A percentile compares a stretch with the other conserved stretches of the same genome.
These are phyloP conservation scores for Rhinogobius similis DNA, from an alignment of 2,113 vertebrate genomes.

Conservation along the genomic window DNA sequence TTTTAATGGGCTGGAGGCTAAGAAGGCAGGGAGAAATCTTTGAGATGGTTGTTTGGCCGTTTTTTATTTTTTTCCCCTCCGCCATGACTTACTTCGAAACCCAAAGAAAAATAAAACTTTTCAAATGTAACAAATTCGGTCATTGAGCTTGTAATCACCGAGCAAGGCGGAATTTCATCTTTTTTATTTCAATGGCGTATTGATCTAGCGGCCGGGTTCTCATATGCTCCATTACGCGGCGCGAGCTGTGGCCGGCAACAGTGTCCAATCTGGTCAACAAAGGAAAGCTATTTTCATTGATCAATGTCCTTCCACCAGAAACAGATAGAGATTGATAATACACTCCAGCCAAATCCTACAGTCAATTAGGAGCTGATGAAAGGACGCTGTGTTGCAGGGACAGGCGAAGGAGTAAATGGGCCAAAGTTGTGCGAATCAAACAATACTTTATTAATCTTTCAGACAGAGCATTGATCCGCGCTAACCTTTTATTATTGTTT, in stretches of 20 bases:
- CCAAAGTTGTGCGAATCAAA: slow-evolving; percentile 60
- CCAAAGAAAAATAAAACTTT: slow-evolving; percentile 60
- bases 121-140: slow-evolving; percentile 55
- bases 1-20: slow-evolving; percentile 79
- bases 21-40: slow-evolving; percentile 62
- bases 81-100: slow-evolving; percentile 58
- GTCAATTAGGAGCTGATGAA: slow-evolving; percentile 74
- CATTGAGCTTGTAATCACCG: slow-evolving; percentile 56
- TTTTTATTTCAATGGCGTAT: slow-evolving; percentile 76
- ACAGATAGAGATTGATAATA: slow-evolving; percentile 81
- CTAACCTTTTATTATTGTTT: slow-evolving; percentile 75
- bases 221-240: slow-evolving; percentile 72
- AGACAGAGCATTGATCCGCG: slow-evolving; percentile 71
- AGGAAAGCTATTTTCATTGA: slow-evolving; percentile 80
- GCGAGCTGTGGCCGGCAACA: slow-evolving; percentile 56
- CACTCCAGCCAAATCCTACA: slow-evolving; percentile 77
- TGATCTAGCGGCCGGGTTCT: slow-evolving; percentile 69
- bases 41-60: slow-evolving; percentile 68
- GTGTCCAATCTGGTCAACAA: slow-evolving; percentile 76
- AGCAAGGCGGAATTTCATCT: slow-evolving; percentile 71
- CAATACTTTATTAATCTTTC: slow-evolving; percentile 73
- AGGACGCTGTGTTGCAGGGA: slow-evolving; percentile 59
- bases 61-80: slow-evolving; percentile 22
- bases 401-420: slow-evolving; percentile 65
- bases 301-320: slow-evolving; percentile 74